phyloP scores from a whole-genome alignment of 2,113 vertebrate genomes.

The Pteronura brasiliensis region DNA sequence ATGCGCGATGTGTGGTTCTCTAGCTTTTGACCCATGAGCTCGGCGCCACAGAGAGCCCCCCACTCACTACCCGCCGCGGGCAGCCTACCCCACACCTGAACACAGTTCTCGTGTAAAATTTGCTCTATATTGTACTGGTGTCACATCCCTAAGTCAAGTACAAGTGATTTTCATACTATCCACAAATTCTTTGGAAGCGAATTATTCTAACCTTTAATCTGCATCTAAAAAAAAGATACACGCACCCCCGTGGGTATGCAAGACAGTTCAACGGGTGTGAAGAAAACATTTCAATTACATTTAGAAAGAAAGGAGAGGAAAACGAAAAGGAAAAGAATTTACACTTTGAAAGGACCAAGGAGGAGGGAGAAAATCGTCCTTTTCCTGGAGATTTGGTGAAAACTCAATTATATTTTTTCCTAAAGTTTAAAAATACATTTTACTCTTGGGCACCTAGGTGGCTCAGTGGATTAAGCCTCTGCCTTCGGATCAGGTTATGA shows the following conservation, averaged over 20 bases:
- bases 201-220: neutral
- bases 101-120: neutral
- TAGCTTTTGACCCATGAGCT: neutral
- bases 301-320: neutral
- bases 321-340: neutral
- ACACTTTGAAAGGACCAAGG: neutral
- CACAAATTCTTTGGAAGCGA: neutral
- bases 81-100: neutral
- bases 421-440: neutral
- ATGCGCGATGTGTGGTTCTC: accelerated
- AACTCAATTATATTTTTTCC: neutral
- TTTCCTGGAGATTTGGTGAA: neutral
- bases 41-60: neutral
- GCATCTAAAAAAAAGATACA: neutral
- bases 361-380: neutral
- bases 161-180: neutral
- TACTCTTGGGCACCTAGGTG: too few relatives aligned
- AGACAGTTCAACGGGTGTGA: neutral
- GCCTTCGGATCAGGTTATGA: too few relatives aligned
- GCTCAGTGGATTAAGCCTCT: too few relatives aligned
- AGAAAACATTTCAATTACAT: neutral
- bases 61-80: neutral
- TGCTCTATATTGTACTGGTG: neutral
- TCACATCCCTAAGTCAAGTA: neutral
- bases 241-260: neutral